Conservation (phyloP, 2,113 vertebrate species). For the Zosterops pallidus region DNA sequence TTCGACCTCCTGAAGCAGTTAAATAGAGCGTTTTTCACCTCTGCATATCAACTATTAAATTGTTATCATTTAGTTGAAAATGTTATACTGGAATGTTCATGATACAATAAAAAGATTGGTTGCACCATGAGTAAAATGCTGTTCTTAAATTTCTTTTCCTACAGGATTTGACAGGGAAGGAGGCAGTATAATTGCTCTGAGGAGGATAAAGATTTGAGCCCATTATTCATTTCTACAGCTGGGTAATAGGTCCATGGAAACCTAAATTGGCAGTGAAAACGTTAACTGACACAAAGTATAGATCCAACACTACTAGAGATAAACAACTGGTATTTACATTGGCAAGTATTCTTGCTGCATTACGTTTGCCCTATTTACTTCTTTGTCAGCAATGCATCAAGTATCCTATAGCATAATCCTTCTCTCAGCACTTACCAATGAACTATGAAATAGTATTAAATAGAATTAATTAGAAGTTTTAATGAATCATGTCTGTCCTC, state of each 20-base stretch:
- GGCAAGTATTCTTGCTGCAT: slow-evolving; percentile 50
- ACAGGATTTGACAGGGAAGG: neutral
- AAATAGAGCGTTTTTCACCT: neutral
- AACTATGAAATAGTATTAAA: slow-evolving; percentile 85
- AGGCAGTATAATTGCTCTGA: neutral
- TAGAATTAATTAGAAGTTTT: slow-evolving; percentile 85
- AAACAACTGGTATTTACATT: slow-evolving; percentile 63
- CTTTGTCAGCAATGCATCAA: slow-evolving; percentile 69
- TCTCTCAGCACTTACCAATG: slow-evolving; percentile 80
- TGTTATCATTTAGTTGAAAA: neutral
- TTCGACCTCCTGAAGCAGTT: neutral
- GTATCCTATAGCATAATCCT: slow-evolving; percentile 71
- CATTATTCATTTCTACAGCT: neutral
- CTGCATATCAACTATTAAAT: neutral
- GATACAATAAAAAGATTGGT: neutral
- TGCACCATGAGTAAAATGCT: fast-evolving
- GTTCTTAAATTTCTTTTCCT: neutral
- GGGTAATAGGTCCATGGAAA: slow-evolving; percentile 1
- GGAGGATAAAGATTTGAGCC: neutral
- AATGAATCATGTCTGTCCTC: slow-evolving; percentile 83
- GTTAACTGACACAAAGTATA: neutral
- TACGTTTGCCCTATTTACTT: slow-evolving; percentile 71
- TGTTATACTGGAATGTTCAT: neutral
- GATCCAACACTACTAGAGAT: neutral
- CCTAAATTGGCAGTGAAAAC: neutral